Conservation (phyloP, 2,113 vertebrate species). For the Chaetodon auriga region DNA sequence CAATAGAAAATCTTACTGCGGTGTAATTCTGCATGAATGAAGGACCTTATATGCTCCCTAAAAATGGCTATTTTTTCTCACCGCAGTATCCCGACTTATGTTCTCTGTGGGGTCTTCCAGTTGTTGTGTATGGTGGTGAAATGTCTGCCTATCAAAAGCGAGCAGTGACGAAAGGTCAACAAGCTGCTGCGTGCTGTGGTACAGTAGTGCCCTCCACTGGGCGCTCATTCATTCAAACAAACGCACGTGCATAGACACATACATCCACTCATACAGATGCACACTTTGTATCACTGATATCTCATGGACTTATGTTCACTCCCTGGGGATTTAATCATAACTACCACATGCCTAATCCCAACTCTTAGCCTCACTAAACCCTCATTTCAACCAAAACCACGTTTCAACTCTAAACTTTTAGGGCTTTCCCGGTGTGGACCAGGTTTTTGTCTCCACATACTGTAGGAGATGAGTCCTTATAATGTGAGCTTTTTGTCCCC, state of each 20-base stretch:
- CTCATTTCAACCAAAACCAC: constrained; percentile 2
- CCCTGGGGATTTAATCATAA: neutral
- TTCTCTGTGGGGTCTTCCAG: neutral
- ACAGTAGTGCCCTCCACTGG: constrained; percentile 82
- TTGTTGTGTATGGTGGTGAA: neutral
- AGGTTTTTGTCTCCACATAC: neutral
- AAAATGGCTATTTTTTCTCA: neutral
- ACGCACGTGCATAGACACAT: neutral
- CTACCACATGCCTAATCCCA: neutral
- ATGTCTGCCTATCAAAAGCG: constrained; percentile 17
- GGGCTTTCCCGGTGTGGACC: neutral
- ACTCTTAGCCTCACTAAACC: neutral
- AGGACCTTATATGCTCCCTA: neutral
- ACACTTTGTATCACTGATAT: neutral
- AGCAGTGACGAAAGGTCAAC: constrained; percentile 30
- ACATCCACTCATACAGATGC: neutral
- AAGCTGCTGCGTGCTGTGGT: constrained; percentile 44
- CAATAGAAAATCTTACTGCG: neutral
- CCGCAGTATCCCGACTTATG: neutral
- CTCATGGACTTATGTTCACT: neutral
- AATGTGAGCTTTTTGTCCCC: neutral
- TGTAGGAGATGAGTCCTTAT: neutral
- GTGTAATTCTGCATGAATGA: neutral
- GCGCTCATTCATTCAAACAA: constrained; percentile 36
- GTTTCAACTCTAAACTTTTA: neutral